A percentile compares a stretch with the other conserved stretches of the same genome.
phyloP scores from a whole-genome alignment of 2,888 invertebrate species.

The Asteroscopus sphinx region DNA sequence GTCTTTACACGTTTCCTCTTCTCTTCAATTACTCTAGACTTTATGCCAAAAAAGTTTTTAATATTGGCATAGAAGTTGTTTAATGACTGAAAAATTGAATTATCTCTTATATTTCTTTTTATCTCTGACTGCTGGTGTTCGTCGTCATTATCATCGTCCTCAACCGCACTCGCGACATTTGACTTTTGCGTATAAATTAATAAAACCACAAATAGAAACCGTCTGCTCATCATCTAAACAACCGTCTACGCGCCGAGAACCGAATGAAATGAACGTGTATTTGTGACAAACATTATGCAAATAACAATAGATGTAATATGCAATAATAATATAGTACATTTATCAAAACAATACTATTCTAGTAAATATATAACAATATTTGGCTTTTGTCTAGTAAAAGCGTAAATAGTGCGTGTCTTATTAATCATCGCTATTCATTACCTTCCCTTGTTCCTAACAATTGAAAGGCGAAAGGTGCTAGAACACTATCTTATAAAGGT shows the following conservation, averaged over 20 bases:
- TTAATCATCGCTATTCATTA: conserved; percentile 14
- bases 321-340: conserved; percentile 17
- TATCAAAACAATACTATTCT: conserved; percentile 31
- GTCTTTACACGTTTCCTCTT: conserved; percentile 50
- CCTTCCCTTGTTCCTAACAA: conserved; percentile 15
- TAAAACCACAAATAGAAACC: conserved; percentile 21
- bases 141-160: not conserved
- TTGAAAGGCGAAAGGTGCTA: conserved; percentile 11
- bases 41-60: conserved; percentile 14
- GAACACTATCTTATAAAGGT: not conserved
- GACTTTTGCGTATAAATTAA: conserved; percentile 12
- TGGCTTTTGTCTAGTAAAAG: conserved; percentile 4
- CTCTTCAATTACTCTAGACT: conserved; percentile 29
- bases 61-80: conserved; percentile 7
- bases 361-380: conserved; percentile 19
- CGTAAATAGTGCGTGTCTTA: conserved; percentile 1
- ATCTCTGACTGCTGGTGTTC: not conserved
- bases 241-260: conserved; percentile 6
- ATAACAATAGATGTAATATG: not conserved
- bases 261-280: conserved; percentile 3
- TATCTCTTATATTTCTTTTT: not conserved
- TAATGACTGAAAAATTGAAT: conserved; percentile 1
- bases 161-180: conserved; percentile 1
- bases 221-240: conserved; percentile 35
- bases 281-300: conserved; percentile 5